These are phyloP conservation scores for Phalacrocorax aristotelis DNA, from an alignment of 2,113 vertebrate genomes.

Conservation along the genomic window DNA sequence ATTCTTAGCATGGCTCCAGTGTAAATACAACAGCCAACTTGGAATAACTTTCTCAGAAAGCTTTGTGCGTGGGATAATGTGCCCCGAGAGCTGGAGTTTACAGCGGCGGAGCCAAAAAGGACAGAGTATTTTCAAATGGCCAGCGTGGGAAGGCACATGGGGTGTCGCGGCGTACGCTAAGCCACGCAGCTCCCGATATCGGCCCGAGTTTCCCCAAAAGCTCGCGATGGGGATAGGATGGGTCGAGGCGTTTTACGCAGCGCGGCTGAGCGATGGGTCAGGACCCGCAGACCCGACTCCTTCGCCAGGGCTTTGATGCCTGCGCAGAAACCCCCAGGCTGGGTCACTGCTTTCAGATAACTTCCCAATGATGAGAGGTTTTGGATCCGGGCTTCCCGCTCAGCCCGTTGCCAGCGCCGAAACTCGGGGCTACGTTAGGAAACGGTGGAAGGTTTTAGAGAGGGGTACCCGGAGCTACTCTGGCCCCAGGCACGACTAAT, in stretches of 20 bases:
- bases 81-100: rapidly evolving
- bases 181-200: rapidly evolving
- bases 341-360: rapidly evolving
- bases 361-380: rapidly evolving
- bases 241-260: rapidly evolving
- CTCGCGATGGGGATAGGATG: neutral
- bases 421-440: neutral
- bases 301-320: neutral
- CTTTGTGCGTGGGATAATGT: rapidly evolving
- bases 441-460: neutral
- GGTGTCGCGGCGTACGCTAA: rapidly evolving
- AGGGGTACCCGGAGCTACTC: neutral
- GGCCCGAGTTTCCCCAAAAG: rapidly evolving
- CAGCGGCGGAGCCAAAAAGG: rapidly evolving
- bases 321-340: rapidly evolving
- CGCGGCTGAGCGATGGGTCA: rapidly evolving
- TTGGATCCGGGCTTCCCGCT: neutral
- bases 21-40: neutral
- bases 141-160: neutral
- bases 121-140: rapidly evolving
- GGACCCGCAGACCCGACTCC: rapidly evolving
- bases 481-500: neutral
- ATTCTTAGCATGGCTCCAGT: neutral
- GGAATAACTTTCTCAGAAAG: neutral
- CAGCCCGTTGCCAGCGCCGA: rapidly evolving